Evolutionary conservation across 2,888 invertebrate species (phyloP).

Genomic region (Acrocyrtus sp.): DNA sequence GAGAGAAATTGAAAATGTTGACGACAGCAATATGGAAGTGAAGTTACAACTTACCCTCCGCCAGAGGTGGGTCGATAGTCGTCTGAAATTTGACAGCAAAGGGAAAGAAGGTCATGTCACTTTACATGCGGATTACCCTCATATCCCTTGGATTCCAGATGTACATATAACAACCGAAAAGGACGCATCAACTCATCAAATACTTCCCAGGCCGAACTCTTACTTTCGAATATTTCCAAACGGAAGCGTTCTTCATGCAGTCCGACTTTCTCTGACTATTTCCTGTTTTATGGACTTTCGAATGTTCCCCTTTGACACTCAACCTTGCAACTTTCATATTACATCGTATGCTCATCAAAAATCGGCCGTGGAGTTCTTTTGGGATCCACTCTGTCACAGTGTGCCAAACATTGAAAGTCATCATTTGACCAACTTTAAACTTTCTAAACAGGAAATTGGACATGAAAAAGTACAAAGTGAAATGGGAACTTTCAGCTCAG

Average conservation of each 20-base stretch:
- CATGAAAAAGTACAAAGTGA: neutral
- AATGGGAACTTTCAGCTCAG: conserved; percentile 24
- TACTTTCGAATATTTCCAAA: conserved; percentile 30
- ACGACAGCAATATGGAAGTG: conserved; percentile 49
- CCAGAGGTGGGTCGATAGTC: conserved; percentile 34
- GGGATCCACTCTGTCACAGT: neutral
- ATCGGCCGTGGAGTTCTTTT: neutral
- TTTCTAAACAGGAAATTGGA: conserved; percentile 8
- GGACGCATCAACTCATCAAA: conserved; percentile 1
- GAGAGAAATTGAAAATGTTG: conserved; percentile 30
- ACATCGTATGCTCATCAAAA: conserved; percentile 18
- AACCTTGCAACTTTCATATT: conserved; percentile 32
- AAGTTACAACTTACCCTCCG: conserved; percentile 34
- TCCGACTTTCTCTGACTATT: conserved; percentile 25
- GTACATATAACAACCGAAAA: conserved; percentile 32
- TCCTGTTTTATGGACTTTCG: conserved; percentile 42
- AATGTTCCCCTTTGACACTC: conserved; percentile 44
- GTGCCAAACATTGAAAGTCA: neutral
- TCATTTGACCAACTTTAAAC: conserved; percentile 21
- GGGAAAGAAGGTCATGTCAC: conserved; percentile 15
- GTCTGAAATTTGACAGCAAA: conserved; percentile 7
- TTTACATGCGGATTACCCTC: neutral
- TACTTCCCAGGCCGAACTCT: conserved; percentile 15
- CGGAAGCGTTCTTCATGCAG: conserved; percentile 27
- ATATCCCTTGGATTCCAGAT: conserved; percentile 43